Evolutionary conservation across 2,888 invertebrate genomes (phyloP).

Genomic region (Aelia acuminata): DNA sequence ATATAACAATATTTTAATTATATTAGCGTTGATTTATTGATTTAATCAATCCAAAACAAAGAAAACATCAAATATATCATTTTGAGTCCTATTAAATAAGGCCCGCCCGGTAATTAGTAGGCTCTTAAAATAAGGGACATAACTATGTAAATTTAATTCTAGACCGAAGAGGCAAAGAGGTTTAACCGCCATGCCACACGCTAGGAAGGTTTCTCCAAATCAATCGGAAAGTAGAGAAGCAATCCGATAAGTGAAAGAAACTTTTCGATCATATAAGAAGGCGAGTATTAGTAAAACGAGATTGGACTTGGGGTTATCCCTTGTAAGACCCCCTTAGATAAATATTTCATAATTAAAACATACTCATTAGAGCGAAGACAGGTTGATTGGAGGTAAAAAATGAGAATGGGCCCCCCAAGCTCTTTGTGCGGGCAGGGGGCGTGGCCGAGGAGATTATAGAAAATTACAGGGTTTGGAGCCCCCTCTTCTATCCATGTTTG

Average conservation of each 20-base stretch:
- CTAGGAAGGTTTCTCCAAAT: not conserved
- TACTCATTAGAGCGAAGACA: constrained; percentile 58
- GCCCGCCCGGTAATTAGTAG: not conserved
- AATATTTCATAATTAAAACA: constrained; percentile 59
- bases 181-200: not conserved
- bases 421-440: constrained; percentile 27
- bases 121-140: not conserved
- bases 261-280: not conserved
- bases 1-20: not conserved
- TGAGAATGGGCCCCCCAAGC: constrained; percentile 56
- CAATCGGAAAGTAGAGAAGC: not conserved
- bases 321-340: constrained; percentile 8
- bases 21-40: not conserved
- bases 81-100: not conserved
- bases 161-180: not conserved
- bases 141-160: constrained; percentile 32
- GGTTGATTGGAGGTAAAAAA: constrained; percentile 57
- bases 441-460: constrained; percentile 53
- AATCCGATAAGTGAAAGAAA: not conserved
- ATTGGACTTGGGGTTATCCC: constrained; percentile 10
- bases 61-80: not conserved
- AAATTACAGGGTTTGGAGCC: constrained; percentile 51
- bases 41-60: not conserved
- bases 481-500: constrained; percentile 40
- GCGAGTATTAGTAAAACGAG: constrained; percentile 30